Conservation (phyloP, 1,140 invertebrate genomes). For the Drosophila quadrilineata region DNA sequence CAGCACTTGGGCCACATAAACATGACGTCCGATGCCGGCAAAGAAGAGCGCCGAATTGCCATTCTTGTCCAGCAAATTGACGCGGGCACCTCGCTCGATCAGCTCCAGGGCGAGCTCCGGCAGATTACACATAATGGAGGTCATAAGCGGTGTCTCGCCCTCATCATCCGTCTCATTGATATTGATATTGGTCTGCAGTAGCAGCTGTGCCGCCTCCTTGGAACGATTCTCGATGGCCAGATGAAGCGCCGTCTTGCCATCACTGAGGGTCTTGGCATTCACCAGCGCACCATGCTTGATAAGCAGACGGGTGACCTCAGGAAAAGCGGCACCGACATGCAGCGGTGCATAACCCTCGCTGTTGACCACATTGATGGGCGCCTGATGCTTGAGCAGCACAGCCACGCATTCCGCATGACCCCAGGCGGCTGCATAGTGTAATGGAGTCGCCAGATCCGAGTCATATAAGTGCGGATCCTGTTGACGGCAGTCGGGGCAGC, state of each 20-base stretch:
- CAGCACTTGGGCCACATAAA: slow-evolving; percentile 79
- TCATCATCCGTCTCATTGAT: slow-evolving; percentile 83
- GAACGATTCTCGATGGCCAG: slow-evolving; percentile 72
- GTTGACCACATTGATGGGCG: slow-evolving; percentile 89
- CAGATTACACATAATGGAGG: slow-evolving; percentile 82
- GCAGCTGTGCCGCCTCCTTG: slow-evolving; percentile 82
- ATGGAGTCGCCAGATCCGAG: slow-evolving; percentile 82
- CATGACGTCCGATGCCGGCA: slow-evolving; percentile 82
- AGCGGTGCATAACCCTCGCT: slow-evolving; percentile 95
- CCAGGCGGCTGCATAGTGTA: slow-evolving; percentile 85
- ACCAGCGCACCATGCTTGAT: slow-evolving; percentile 70
- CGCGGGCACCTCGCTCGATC: slow-evolving; percentile 82
- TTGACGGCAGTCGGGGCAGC: slow-evolving; percentile 49
- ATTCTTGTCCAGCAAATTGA: slow-evolving; percentile 84
- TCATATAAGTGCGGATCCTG: slow-evolving; percentile 83
- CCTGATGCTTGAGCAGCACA: slow-evolving; percentile 92
- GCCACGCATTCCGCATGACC: slow-evolving; percentile 83
- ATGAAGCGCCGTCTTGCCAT: slow-evolving; percentile 70
- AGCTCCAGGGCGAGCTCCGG: slow-evolving; percentile 82
- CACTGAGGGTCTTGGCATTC: slow-evolving; percentile 68
- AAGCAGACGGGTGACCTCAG: slow-evolving; percentile 53
- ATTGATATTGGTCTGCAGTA: slow-evolving; percentile 84
- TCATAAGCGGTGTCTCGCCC: slow-evolving; percentile 83
- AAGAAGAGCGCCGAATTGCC: slow-evolving; percentile 83
- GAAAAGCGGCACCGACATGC: slow-evolving; percentile 91